Conservation (phyloP, 2,888 invertebrate genomes). For the Synergus gifuensis region DNA sequence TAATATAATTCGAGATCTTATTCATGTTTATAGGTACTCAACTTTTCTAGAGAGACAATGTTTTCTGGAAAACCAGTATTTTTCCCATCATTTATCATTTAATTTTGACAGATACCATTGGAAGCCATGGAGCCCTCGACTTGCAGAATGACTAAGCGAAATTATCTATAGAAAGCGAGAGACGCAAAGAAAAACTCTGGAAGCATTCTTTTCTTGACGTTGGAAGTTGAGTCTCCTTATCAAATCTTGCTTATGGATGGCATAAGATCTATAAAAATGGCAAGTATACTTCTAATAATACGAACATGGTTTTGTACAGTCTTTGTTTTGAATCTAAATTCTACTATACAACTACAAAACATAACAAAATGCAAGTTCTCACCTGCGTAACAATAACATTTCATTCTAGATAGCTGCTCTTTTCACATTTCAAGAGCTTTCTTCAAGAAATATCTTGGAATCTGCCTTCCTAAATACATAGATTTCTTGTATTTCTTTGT, state of each 20-base stretch:
- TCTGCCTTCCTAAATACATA: not conserved
- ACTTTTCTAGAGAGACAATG: not conserved
- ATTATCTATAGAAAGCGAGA: slow-evolving; percentile 66
- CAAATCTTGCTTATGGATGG: slow-evolving; percentile 62
- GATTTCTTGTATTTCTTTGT: too few species aligned
- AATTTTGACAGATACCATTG: slow-evolving; percentile 6
- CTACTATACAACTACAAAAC: slow-evolving; percentile 2
- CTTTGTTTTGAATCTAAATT: not conserved
- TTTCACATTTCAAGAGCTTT: not conserved
- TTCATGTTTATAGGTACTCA: not conserved
- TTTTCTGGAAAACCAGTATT: slow-evolving; percentile 1
- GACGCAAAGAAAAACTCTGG: slow-evolving; percentile 62
- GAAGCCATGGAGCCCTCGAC: not conserved
- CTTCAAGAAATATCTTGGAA: not conserved
- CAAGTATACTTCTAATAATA: slow-evolving; percentile 53
- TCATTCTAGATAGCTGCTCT: not conserved
- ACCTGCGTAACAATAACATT: slow-evolving; percentile 42
- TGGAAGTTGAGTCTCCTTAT: slow-evolving; percentile 54
- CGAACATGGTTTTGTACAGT: not conserved
- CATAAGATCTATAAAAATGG: slow-evolving; percentile 71
- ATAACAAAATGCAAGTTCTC: slow-evolving; percentile 36
- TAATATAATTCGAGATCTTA: not conserved
- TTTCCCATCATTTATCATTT: slow-evolving; percentile 11
- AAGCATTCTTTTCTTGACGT: slow-evolving; percentile 51
- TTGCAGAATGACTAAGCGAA: slow-evolving; percentile 72